phyloP scores from a whole-genome alignment of 2,113 vertebrate genomes.

The Galeopterus variegatus region DNA sequence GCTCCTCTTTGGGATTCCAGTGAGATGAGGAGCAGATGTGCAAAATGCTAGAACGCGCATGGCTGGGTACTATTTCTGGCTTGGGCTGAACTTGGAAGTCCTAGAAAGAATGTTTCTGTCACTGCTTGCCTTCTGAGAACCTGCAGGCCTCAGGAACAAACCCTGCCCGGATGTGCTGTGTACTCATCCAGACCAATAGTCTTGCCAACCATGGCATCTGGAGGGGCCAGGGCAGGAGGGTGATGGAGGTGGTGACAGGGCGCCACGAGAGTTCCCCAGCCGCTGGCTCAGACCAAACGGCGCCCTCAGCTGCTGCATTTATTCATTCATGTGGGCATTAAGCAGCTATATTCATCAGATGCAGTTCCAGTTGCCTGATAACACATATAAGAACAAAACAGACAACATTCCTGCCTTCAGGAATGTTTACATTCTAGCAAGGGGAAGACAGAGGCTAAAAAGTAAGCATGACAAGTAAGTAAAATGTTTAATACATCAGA shows the following conservation, averaged over 20 bases:
- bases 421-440: neutral
- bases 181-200: neutral
- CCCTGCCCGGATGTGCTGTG: neutral
- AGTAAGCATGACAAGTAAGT: neutral
- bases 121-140: slow-evolving; percentile 36
- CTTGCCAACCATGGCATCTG: rapidly evolving
- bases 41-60: neutral
- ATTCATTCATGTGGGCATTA: neutral
- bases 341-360: neutral
- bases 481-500: neutral
- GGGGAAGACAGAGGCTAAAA: neutral
- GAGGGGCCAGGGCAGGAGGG: neutral
- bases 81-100: slow-evolving; percentile 46
- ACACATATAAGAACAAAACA: neutral
- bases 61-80: slow-evolving; percentile 45
- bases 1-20: neutral
- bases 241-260: neutral
- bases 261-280: neutral
- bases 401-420: neutral
- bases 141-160: neutral
- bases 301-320: neutral
- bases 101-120: slow-evolving; percentile 72
- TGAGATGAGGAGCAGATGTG: neutral
- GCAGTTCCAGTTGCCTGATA: neutral
- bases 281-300: neutral